These are phyloP conservation scores for Penaeus vannamei DNA, from an alignment of 1,140 invertebrate species.

Conservation along the genomic window DNA sequence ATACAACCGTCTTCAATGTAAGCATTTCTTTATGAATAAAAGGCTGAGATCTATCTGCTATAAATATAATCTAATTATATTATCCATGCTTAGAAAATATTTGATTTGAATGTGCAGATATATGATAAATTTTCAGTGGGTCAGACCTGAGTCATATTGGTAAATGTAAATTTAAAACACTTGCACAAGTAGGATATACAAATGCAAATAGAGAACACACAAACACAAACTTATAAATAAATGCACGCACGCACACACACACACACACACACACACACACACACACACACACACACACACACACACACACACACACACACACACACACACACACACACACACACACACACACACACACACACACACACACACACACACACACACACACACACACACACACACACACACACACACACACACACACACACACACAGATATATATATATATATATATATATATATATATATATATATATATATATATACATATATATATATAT, in stretches of 20 bases:
- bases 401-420: not conserved
- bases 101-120: not conserved
- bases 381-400: not conserved
- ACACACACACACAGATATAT: constrained; percentile 20
- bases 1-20: no score
- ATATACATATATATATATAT: constrained; percentile 2
- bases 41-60: no score
- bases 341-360: constrained; percentile 4
- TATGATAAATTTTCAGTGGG: no score
- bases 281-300: not conserved
- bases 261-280: not conserved
- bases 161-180: no score
- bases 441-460: constrained; percentile 33
- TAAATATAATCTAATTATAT: no score
- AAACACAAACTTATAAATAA: not conserved
- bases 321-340: not conserved
- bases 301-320: not conserved
- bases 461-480: constrained; percentile 16
- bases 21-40: no score
- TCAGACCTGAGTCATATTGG: no score
- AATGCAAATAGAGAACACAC: not conserved
- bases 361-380: not conserved
- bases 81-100: no score
- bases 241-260: not conserved
- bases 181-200: not conserved